These are phyloP conservation scores for Cremastinae sp. DNA, from an alignment of 2,888 invertebrate genomes.

Conservation along the genomic window DNA sequence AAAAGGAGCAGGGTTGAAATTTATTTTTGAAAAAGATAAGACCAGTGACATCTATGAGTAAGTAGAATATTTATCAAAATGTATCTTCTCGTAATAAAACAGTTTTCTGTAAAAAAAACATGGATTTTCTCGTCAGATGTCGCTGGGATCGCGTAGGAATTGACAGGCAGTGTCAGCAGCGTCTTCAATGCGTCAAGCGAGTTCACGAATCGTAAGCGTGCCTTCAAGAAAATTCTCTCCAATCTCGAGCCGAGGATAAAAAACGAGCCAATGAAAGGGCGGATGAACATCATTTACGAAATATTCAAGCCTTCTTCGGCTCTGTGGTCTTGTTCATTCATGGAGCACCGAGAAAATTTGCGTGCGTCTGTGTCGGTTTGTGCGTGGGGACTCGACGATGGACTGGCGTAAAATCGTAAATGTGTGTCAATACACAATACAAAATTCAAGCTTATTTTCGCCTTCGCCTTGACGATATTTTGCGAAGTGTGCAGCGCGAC, in stretches of 20 bases:
- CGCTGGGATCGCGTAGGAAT: no score
- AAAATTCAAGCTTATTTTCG: constrained; percentile 67
- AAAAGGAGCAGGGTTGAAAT: no score
- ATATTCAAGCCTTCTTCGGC: background rate
- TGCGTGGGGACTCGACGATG: constrained; percentile 1
- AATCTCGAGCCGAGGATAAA: background rate
- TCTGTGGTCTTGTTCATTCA: background rate
- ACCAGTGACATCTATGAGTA: no score
- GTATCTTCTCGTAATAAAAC: no score
- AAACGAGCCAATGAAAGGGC: background rate
- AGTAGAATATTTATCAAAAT: no score
- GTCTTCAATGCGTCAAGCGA: no score
- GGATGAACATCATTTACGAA: background rate
- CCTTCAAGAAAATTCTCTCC: background rate
- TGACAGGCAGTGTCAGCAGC: no score
- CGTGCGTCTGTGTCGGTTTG: constrained; percentile 11
- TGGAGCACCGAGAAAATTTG: constrained; percentile 9
- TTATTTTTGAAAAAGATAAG: no score
- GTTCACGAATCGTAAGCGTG: no score
- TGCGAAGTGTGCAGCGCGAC: constrained; percentile 20
- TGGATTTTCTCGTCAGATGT: no score
- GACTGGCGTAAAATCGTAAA: constrained; percentile 35
- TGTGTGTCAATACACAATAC: constrained; percentile 60
- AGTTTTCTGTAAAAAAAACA: no score
- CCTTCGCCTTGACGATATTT: constrained; percentile 55